Conservation (phyloP, 2,888 invertebrate genomes). For the Spisula subtruncata region DNA sequence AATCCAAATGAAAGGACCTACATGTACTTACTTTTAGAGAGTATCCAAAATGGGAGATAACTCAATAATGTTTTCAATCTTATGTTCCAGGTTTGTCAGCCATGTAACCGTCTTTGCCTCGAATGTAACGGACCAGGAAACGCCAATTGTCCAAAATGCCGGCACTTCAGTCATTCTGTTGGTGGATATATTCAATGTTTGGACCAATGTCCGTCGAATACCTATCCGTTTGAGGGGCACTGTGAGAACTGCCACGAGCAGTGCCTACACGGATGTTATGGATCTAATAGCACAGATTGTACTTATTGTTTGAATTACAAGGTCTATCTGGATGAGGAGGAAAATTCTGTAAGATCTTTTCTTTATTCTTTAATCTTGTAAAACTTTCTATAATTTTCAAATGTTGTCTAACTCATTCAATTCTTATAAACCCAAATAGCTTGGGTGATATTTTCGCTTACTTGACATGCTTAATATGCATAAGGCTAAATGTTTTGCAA, state of each 20-base stretch:
- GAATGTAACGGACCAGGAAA: slow-evolving; percentile 96
- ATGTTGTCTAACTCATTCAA: background rate
- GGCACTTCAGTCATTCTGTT: slow-evolving; percentile 93
- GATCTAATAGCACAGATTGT: slow-evolving; percentile 82
- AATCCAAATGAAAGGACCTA: too few relatives aligned
- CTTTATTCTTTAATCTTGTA: background rate
- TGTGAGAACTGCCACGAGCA: slow-evolving; percentile 94
- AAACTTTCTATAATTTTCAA: background rate
- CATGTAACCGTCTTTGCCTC: slow-evolving; percentile 96
- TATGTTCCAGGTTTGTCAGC: slow-evolving; percentile 91
- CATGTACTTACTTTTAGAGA: too few relatives aligned
- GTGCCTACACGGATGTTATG: slow-evolving; percentile 91
- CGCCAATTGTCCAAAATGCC: slow-evolving; percentile 94
- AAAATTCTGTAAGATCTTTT: slow-evolving; percentile 54
- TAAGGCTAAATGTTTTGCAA: too few relatives aligned
- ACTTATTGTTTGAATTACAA: slow-evolving; percentile 83
- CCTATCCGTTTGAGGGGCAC: slow-evolving; percentile 92
- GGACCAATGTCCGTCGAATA: slow-evolving; percentile 95
- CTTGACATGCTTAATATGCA: too few relatives aligned
- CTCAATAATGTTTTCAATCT: background rate
- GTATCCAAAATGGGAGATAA: background rate
- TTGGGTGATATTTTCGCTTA: too few relatives aligned
- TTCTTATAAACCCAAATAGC: too few relatives aligned
- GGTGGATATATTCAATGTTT: slow-evolving; percentile 68
- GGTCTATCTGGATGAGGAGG: slow-evolving; percentile 52